Evolutionary conservation across 2,113 vertebrate genomes (phyloP).

Genomic region (Orycteropus afer): DNA sequence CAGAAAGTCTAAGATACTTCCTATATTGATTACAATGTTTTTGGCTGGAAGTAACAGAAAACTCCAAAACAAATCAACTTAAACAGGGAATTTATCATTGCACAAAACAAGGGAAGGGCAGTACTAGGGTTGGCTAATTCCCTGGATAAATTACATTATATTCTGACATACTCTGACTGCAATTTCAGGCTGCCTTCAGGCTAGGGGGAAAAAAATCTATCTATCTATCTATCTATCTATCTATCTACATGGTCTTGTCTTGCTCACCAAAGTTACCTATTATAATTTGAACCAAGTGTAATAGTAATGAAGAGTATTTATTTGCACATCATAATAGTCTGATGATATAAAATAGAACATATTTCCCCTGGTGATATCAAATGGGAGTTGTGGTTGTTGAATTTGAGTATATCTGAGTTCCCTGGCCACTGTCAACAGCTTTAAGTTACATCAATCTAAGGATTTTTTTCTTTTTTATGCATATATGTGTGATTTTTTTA

Average conservation of each 20-base stretch:
- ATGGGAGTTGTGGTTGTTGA: neutral
- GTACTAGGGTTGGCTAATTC: neutral
- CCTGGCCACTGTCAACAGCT: neutral
- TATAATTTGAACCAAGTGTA: neutral
- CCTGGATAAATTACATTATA: neutral
- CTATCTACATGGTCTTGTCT: neutral
- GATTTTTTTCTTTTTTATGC: neutral
- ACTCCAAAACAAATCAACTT: neutral
- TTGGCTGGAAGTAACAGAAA: conserved; percentile 22
- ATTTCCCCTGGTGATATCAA: neutral
- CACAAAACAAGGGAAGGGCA: neutral
- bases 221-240: too few relatives aligned
- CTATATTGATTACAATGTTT: neutral
- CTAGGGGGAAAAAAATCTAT: neutral
- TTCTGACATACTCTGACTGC: neutral
- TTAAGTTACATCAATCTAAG: neutral
- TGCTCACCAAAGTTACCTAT: neutral
- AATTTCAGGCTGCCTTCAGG: neutral
- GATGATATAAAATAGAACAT: neutral
- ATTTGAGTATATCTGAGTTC: neutral
- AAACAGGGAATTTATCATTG: neutral
- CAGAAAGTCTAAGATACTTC: neutral
- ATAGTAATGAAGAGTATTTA: neutral
- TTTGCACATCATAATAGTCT: neutral
- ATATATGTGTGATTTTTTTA: neutral